A percentile compares a stretch with the other conserved stretches of the same genome.
These are phyloP conservation scores for Cryptoprocta ferox DNA, from an alignment of 2,797 vertebrate genomes.

Conservation along the genomic window DNA sequence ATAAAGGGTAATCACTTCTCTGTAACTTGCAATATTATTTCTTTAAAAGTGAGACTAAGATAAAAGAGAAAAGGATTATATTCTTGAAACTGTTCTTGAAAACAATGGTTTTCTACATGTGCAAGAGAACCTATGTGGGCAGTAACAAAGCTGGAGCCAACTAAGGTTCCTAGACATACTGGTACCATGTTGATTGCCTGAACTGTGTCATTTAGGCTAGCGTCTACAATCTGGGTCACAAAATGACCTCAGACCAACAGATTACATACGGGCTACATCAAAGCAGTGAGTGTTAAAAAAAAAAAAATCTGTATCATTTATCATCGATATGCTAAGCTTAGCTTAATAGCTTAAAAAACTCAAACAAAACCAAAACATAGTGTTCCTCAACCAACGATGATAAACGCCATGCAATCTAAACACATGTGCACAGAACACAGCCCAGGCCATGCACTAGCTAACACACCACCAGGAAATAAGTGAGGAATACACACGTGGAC, in stretches of 20 bases:
- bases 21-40: constrained; percentile 21
- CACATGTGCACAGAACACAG: constrained; percentile 85
- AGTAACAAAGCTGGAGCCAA: constrained; percentile 62
- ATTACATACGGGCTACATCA: constrained; percentile 66
- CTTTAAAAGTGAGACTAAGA: constrained; percentile 52
- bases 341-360: constrained; percentile 78
- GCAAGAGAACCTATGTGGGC: constrained; percentile 56
- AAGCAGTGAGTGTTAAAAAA: not conserved
- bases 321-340: constrained; percentile 84
- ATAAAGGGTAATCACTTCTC: not conserved
- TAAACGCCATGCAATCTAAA: constrained; percentile 87
- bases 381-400: constrained; percentile 79
- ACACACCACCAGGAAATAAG: constrained; percentile 87
- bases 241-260: constrained; percentile 63
- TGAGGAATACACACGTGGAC: constrained; percentile 96
- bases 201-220: constrained; percentile 54
- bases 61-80: constrained; percentile 56
- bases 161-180: constrained; percentile 49
- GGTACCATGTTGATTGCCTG: constrained; percentile 48
- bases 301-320: constrained; percentile 70
- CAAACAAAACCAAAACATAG: constrained; percentile 55
- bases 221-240: constrained; percentile 57
- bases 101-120: constrained; percentile 35
- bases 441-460: constrained; percentile 90
- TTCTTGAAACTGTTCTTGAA: constrained; percentile 42